Percentiles rank a stretch among this genome's conserved stretches.
Conservation (phyloP, 2,797 vertebrate species). For the Glyptemys insculpta region DNA sequence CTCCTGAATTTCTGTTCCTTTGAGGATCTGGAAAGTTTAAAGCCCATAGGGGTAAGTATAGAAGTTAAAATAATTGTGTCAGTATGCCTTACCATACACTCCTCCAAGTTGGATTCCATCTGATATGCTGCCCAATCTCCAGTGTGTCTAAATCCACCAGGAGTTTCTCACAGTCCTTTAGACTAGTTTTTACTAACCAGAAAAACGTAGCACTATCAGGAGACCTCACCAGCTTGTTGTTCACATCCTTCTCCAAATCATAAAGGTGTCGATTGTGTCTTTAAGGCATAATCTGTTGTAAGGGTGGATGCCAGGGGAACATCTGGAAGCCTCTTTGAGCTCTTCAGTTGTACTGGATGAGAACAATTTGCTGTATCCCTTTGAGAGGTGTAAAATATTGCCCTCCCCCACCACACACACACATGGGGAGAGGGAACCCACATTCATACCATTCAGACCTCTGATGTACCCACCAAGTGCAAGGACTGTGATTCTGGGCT, state of each 20-base stretch:
- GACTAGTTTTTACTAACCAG: slow-evolving; percentile 19
- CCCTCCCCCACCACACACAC: no score
- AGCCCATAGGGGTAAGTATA: neutral
- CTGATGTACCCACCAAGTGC: neutral
- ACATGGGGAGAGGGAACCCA: no score
- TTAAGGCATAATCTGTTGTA: slow-evolving; percentile 25
- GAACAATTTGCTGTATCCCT: no score
- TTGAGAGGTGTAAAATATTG: no score
- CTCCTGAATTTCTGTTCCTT: neutral
- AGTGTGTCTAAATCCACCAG: neutral
- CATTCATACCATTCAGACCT: no score
- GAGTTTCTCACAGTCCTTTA: neutral
- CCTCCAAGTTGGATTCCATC: neutral
- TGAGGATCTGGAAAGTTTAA: neutral
- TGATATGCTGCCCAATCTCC: neutral
- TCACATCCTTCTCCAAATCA: neutral
- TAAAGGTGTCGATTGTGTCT: slow-evolving; percentile 26
- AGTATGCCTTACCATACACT: accelerated
- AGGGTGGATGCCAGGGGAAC: slow-evolving; percentile 17
- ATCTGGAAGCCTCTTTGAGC: neutral
- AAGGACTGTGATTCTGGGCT: neutral
- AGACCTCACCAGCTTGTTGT: slow-evolving; percentile 32
- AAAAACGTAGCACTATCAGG: neutral
- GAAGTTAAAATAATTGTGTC: neutral
- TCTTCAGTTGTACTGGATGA: no score